Percentiles rank a stretch among this genome's conserved stretches.
Conservation (phyloP, 2,113 vertebrate species). For the Spheniscus mendiculus region DNA sequence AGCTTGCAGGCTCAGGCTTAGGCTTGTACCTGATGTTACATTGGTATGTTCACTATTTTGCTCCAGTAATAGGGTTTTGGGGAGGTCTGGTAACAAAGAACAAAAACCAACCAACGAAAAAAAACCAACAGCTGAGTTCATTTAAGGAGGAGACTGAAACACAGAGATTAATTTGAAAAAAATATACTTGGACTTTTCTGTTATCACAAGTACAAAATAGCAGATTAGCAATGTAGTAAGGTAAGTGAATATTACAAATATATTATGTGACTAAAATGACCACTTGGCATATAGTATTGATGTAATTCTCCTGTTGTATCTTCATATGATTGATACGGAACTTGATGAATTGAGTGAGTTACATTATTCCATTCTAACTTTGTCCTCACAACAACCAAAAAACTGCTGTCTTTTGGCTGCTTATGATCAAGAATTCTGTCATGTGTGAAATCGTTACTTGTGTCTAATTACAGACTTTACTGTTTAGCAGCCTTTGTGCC, state of each 20-base stretch:
- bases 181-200: not conserved
- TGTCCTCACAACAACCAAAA: not conserved
- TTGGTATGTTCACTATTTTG: not conserved
- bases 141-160: not conserved
- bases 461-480: not conserved
- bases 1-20: not conserved
- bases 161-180: not conserved
- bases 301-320: not conserved
- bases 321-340: not conserved
- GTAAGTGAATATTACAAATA: not conserved
- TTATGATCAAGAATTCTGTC: not conserved
- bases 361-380: not conserved
- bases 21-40: not conserved
- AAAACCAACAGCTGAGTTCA: accelerated
- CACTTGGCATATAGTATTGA: not conserved
- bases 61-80: not conserved
- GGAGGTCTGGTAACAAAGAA: not conserved
- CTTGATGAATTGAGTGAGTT: not conserved
- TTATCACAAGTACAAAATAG: not conserved
- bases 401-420: not conserved
- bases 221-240: not conserved
- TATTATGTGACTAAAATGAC: not conserved
- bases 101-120: not conserved
- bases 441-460: not conserved
- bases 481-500: not conserved